Percentiles rank a stretch among this genome's conserved stretches.
Conservation (phyloP, 2,797 vertebrate species). For the Peromyscus eremicus region DNA sequence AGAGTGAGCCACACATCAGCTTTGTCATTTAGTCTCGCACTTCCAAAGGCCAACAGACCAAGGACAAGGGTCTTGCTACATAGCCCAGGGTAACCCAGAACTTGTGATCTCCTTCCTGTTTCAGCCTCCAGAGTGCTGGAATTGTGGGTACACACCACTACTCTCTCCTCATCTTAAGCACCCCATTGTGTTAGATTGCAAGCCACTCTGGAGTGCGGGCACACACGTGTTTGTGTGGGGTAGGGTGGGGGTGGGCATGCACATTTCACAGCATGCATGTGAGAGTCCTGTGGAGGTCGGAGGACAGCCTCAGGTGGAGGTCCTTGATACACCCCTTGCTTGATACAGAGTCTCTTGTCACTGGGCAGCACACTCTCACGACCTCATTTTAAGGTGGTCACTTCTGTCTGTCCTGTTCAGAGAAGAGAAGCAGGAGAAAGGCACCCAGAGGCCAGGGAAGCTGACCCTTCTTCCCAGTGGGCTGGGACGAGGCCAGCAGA, state of each 20-base stretch:
- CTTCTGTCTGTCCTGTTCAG: not conserved
- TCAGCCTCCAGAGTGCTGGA: not conserved
- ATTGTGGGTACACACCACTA: not conserved
- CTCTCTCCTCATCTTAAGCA: not conserved
- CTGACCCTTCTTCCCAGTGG: accelerated
- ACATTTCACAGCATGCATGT: not conserved
- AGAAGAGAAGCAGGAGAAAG: not conserved
- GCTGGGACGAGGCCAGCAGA: not conserved
- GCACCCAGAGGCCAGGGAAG: not conserved
- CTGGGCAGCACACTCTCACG: not conserved
- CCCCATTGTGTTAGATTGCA: not conserved
- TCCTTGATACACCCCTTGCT: not conserved
- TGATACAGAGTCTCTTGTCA: not conserved
- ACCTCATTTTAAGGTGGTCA: not conserved
- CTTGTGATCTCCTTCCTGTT: not conserved
- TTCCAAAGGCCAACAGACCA: not conserved
- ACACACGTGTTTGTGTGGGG: not conserved
- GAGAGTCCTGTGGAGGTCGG: not conserved
- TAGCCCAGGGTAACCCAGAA: not conserved
- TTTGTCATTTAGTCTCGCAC: not conserved
- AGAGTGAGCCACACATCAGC: not conserved
- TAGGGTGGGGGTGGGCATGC: not conserved
- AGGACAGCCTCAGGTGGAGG: not conserved
- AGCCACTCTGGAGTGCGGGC: not conserved
- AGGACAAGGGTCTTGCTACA: not conserved